Conservation (phyloP, 2,113 vertebrate species). For the Xenus cinereus region DNA sequence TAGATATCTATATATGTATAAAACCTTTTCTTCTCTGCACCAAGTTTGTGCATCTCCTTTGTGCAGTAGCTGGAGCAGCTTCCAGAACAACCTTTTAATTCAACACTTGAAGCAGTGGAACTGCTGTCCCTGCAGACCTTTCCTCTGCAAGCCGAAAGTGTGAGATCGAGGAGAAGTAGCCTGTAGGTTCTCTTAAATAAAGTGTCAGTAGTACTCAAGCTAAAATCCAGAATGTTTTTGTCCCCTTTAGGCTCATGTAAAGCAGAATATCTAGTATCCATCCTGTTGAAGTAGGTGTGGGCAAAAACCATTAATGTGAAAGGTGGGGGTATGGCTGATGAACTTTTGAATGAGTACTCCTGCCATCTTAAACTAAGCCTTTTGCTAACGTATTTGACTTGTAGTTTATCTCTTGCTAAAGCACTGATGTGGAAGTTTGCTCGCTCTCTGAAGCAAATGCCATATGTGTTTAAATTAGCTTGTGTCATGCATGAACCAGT, state of each 20-base stretch:
- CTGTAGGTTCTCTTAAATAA: background rate
- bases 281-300: accelerated
- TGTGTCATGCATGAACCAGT: accelerated
- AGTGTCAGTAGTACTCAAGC: accelerated
- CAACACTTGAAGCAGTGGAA: background rate
- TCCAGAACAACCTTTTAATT: background rate
- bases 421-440: accelerated
- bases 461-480: accelerated
- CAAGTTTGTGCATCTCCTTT: background rate
- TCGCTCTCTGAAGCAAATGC: background rate
- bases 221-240: background rate
- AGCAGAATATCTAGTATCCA: background rate
- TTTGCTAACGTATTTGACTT: background rate
- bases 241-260: background rate
- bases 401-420: background rate
- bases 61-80: background rate
- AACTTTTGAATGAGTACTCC: background rate
- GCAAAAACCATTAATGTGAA: background rate
- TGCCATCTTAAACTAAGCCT: background rate
- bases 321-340: background rate
- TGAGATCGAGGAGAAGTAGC: background rate
- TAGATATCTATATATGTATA: accelerated
- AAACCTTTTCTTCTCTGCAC: background rate
- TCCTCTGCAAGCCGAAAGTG: background rate
- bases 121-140: background rate